Conservation (phyloP, 2,113 vertebrate genomes). For the Artemisiospiza belli region DNA sequence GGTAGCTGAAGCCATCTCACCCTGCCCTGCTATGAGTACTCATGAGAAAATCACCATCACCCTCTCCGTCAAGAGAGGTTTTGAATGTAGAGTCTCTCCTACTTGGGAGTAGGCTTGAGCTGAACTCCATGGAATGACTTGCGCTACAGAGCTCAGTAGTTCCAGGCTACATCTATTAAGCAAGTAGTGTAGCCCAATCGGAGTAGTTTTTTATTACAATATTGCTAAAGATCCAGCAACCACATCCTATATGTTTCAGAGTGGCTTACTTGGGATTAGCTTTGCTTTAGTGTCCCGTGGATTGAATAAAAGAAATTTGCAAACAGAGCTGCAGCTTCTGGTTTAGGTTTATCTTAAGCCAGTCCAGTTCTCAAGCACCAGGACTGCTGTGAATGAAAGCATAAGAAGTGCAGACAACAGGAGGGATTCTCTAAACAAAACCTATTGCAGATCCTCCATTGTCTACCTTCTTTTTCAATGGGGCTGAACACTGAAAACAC, state of each 20-base stretch:
- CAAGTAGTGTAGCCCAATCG: fast-evolving
- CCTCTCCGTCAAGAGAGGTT: background rate
- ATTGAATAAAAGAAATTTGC: background rate
- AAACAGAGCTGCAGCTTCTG: background rate
- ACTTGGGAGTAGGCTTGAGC: background rate
- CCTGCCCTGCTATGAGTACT: background rate
- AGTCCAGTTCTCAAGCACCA: background rate
- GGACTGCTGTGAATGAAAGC: background rate
- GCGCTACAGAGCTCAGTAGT: background rate
- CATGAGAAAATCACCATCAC: background rate
- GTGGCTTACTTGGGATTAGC: background rate
- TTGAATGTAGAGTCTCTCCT: background rate
- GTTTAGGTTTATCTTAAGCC: background rate
- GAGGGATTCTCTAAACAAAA: background rate
- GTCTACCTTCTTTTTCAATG: background rate
- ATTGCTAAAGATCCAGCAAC: background rate
- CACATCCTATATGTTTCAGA: background rate
- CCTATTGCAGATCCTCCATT: background rate
- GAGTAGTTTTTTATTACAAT: background rate
- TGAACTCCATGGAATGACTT: background rate
- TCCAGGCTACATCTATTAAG: fast-evolving
- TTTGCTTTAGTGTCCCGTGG: background rate
- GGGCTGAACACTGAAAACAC: background rate
- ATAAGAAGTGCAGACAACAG: background rate
- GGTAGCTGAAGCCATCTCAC: background rate